phyloP scores from a whole-genome alignment of 2,797 vertebrate genomes.

The Falco peregrinus region DNA sequence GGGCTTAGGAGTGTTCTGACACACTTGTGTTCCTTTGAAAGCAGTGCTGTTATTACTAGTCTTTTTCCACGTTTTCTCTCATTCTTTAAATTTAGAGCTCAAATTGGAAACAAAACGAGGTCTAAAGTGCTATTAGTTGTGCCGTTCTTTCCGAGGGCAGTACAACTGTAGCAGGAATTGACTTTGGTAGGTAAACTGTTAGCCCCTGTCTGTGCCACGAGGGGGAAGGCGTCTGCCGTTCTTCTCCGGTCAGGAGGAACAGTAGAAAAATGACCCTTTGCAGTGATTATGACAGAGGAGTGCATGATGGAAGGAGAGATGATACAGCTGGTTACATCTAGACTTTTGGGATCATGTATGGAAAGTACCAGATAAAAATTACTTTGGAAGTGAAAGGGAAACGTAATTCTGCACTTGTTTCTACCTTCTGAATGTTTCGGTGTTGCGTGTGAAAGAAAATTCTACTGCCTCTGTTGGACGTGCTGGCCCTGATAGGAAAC shows the following conservation, averaged over 20 bases:
- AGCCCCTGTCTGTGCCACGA: not conserved
- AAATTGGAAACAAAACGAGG: not conserved
- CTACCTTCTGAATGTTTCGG: not conserved
- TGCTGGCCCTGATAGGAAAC: not conserved
- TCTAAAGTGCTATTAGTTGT: not conserved
- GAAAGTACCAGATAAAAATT: not conserved
- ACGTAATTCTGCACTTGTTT: not conserved
- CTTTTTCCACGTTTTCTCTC: not conserved
- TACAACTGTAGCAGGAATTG: not conserved
- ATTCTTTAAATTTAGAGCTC: not conserved
- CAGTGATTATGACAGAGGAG: not conserved
- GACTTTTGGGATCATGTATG: not conserved
- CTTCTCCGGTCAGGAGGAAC: not conserved
- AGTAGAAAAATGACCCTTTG: not conserved
- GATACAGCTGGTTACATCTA: not conserved
- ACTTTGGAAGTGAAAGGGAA: not conserved
- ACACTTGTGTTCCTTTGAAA: not conserved
- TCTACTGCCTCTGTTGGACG: not conserved
- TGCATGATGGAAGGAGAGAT: not conserved
- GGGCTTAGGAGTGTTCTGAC: not conserved
- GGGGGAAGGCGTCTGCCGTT: not conserved
- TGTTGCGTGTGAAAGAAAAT: not conserved
- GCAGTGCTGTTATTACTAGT: not conserved
- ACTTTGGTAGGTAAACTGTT: not conserved
- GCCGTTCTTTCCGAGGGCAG: not conserved